phyloP scores from a whole-genome alignment of 2,797 vertebrate genomes.

The Scomberomorus guttatus region DNA sequence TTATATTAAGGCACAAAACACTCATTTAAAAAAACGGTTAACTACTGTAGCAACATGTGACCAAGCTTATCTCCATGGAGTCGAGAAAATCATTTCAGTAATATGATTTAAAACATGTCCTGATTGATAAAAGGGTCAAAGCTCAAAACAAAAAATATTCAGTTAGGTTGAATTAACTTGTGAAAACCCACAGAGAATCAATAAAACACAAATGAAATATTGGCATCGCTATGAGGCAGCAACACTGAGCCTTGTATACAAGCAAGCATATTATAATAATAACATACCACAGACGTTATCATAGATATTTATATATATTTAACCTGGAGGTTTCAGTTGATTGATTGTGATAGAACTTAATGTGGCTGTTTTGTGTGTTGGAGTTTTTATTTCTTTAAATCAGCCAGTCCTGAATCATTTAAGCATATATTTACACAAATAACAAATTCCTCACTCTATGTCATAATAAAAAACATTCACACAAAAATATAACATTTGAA shows the following conservation, averaged over 20 bases:
- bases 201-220: constrained; percentile 69
- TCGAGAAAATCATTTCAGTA: constrained; percentile 55
- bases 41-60: constrained; percentile 56
- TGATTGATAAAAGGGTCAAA: constrained; percentile 54
- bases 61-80: constrained; percentile 31
- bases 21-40: constrained; percentile 63
- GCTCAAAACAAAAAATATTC: constrained; percentile 26
- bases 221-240: constrained; percentile 73
- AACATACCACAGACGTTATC: constrained; percentile 73
- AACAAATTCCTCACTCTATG: constrained; percentile 89
- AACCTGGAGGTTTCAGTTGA: constrained; percentile 74
- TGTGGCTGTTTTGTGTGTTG: constrained; percentile 70
- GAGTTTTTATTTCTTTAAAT: constrained; percentile 54
- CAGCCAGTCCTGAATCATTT: constrained; percentile 88
- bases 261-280: constrained; percentile 79
- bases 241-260: constrained; percentile 74
- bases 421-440: constrained; percentile 94
- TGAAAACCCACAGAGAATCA: constrained; percentile 66
- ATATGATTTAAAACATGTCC: constrained; percentile 53
- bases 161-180: constrained; percentile 48
- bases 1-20: constrained; percentile 79
- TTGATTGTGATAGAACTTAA: constrained; percentile 65
- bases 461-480: constrained; percentile 94
- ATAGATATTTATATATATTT: constrained; percentile 74
- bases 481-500: constrained; percentile 99